Base-by-base conservation (phyloP, 2,888 invertebrate species). In the Bellardia pandia region DNA sequence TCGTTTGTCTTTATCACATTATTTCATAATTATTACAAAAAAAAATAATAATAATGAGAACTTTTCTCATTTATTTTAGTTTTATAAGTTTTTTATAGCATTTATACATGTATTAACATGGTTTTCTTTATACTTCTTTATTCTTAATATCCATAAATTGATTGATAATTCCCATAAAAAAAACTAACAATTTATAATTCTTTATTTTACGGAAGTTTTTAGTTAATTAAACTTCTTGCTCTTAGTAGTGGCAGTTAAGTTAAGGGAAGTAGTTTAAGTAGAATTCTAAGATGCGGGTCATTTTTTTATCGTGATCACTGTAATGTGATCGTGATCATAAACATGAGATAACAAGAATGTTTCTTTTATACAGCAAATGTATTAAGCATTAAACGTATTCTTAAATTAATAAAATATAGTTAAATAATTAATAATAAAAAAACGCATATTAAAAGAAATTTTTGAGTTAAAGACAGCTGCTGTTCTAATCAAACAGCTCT, bases 131-230 rank as follows among this genome's bases (percentile, higher is more conserved):
- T 33, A 42, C 42, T 75, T 68, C 23, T 48, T 58, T 66, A 53
- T 85, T 80, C 23, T 53, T 76, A 64, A 66, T 60, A 45, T 53
- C 76, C 66, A 86, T 86, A 81, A 81, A 86, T 86, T 86, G 85
- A 86, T 86, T 86, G 64, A 71, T 77, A 77, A 72, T 81, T 81
- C 56, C 64, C 77, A 71, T 83, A 83, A 64, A 82, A 81, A 68
- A 4, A n/a, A 53, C 13, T 16, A 23, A 23, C 23, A 23, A 23
- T 23, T 23, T 23, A 64, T 37, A 51, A 66, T 51, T 64, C 14
- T 51, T 69, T 30, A 62, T 60, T 69, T 23, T 48, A 85, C 62
- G 75, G 40, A 80, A 72, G 71, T 81, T 76, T 75, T 64, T 37
- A 69, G 75, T 85, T 76, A 37, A 71, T 85, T 76, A 37, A 71